Evolutionary conservation across 2,888 invertebrate species (phyloP), one percentile per base, ranked within the genome.

Genomic region (Polydrusus pterygomalis): DNA sequence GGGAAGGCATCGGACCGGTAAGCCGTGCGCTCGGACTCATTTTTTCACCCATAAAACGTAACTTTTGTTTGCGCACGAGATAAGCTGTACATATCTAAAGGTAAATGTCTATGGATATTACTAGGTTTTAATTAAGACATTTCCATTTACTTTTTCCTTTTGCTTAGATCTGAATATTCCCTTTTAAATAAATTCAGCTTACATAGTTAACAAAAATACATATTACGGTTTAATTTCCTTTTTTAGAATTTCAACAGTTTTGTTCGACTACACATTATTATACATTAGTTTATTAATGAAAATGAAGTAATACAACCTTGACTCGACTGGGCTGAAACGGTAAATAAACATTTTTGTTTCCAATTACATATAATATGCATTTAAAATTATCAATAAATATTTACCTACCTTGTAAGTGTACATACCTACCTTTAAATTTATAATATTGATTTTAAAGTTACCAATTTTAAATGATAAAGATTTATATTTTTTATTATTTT

Each of bases 271-370:
- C 11, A n/a, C 11, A 15, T 17, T 47, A 25, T 54, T 54, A 0
- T 54, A 54, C n/a, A 30, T 34, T 60, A 18, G 58, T 60, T 60
- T 68, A 68, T 54, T 68, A 56, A 58, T 68, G 68, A 56, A 56
- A 25, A 45, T 67, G 54, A 67, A 20, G 54, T 67, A 67, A 67
- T 58, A 45, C 45, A 65, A 20, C 74, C 74, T 74, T 74, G 68
- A 68, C 68, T 68, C 47, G 15, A 67, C 72, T 68, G 20, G 38
- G 67, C 72, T 17, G 15, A 65, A 73, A 47, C 68, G 68, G 74
- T 74, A 74, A 68, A 67, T 74, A 74, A 68, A 68, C 13, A 60
- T 68, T 67, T 65, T 72, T 72, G 38, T 34, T 58, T 54, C 58
- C 38, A 65, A 58, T 65, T 65, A 65, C 65, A 47, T 64, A 64